These are phyloP conservation scores for Puffinus mauretanicus DNA, from an alignment of 2,113 vertebrate genomes.

Conservation along the genomic window DNA sequence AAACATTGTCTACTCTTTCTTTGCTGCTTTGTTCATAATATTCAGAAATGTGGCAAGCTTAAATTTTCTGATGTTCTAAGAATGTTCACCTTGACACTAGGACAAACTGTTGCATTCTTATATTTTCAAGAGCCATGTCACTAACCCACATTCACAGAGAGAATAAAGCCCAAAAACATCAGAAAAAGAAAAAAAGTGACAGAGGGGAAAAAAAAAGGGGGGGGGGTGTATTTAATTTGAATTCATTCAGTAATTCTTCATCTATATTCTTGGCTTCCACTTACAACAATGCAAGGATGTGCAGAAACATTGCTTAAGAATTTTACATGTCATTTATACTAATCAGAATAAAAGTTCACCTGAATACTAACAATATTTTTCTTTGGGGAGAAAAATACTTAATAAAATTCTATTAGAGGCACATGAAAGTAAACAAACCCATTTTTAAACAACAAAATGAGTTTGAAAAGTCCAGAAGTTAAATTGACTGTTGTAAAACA, in stretches of 20 bases:
- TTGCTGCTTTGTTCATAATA: neutral
- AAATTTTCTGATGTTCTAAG: neutral
- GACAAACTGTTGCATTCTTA: neutral
- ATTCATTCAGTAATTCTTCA: constrained; percentile 18
- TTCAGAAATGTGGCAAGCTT: neutral
- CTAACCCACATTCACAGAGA: neutral
- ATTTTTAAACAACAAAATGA: neutral
- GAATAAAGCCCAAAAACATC: neutral
- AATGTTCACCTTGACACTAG: neutral
- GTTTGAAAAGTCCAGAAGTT: neutral
- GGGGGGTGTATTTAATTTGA: neutral
- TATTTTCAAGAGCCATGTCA: neutral
- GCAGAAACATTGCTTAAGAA: constrained; percentile 9
- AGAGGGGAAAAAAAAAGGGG: neutral
- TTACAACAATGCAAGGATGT: neutral
- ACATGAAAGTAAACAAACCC: neutral
- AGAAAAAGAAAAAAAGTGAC: neutral
- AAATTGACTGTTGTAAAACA: neutral
- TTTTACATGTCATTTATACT: neutral
- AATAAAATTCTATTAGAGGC: neutral
- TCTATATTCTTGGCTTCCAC: constrained; percentile 27
- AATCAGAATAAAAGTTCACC: neutral
- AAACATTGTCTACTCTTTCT: neutral
- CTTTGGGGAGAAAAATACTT: neutral
- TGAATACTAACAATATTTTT: neutral